phyloP scores from a whole-genome alignment of 1,140 invertebrate genomes.

The Hetaerina americana region DNA sequence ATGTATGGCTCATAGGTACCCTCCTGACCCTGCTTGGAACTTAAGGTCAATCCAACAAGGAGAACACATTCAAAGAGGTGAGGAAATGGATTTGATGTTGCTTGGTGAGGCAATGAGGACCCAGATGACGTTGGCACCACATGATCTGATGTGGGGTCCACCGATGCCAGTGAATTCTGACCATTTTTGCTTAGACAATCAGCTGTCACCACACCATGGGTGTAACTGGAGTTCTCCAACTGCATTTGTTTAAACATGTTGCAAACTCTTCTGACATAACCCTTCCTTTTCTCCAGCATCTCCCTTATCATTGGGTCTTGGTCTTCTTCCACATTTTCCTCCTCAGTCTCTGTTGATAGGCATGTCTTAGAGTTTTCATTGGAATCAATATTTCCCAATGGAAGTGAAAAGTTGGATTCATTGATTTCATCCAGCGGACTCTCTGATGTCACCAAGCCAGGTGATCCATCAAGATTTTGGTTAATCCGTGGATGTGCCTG shows the following conservation, averaged over 20 bases:
- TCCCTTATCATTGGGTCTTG: conserved; percentile 28
- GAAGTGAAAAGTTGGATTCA: too few relatives aligned
- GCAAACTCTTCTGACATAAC: conserved; percentile 41
- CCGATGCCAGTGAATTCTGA: conserved; percentile 25
- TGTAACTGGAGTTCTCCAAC: conserved; percentile 4
- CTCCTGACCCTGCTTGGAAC: conserved; percentile 27
- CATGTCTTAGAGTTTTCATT: too few relatives aligned
- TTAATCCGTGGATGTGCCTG: too few relatives aligned
- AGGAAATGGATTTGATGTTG: too few relatives aligned
- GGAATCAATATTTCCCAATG: too few relatives aligned
- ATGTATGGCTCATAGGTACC: conserved; percentile 39
- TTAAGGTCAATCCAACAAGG: conserved; percentile 45
- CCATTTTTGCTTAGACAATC: conserved; percentile 15
- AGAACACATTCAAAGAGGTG: conserved; percentile 48
- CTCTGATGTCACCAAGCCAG: too few relatives aligned
- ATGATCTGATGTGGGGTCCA: conserved; percentile 22
- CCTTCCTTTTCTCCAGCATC: conserved; percentile 43
- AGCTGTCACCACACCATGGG: conserved; percentile 5
- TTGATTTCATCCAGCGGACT: too few relatives aligned
- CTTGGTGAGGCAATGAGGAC: conserved; percentile 25
- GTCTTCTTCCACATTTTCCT: conserved; percentile 13
- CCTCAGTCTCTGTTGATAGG: not conserved
- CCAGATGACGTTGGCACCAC: conserved; percentile 24
- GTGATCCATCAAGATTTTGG: too few relatives aligned
- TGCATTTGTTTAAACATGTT: not conserved